Conservation (phyloP, 2,888 invertebrate genomes). For the Leptura quadrifasciata region DNA sequence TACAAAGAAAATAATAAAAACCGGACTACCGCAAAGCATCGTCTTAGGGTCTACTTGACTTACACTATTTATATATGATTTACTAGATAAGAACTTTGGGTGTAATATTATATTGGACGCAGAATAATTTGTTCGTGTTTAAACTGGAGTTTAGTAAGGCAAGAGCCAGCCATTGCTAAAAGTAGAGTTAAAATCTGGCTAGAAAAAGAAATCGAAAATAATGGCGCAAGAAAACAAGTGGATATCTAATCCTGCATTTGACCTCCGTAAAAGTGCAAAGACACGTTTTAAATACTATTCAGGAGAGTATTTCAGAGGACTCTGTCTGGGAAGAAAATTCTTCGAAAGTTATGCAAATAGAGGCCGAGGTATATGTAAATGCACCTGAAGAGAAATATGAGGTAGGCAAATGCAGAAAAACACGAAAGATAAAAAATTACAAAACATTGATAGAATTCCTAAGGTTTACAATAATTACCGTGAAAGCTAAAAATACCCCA, state of each 20-base stretch:
- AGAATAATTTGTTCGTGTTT: too few species aligned
- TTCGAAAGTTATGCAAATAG: constrained; percentile 15
- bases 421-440: constrained; percentile 5
- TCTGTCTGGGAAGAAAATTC: constrained; percentile 46
- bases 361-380: constrained; percentile 28
- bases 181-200: too few species aligned
- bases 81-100: too few species aligned
- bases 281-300: constrained; percentile 63
- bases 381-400: constrained; percentile 48
- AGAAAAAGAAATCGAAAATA: constrained; percentile 20
- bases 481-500: too few species aligned
- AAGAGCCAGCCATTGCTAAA: too few species aligned
- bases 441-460: constrained; percentile 32
- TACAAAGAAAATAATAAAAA: too few species aligned
- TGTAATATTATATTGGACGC: too few species aligned
- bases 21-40: too few species aligned
- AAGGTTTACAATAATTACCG: neutral
- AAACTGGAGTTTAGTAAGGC: too few species aligned
- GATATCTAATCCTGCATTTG: constrained; percentile 67
- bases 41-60: too few species aligned
- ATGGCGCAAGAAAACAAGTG: constrained; percentile 52
- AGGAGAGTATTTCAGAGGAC: constrained; percentile 60
- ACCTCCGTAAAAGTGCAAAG: constrained; percentile 62
- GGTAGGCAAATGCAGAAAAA: constrained; percentile 38
- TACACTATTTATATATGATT: too few species aligned